phyloP scores from a whole-genome alignment of 2,888 invertebrate species.

The Phyllotreta cruciferae region DNA sequence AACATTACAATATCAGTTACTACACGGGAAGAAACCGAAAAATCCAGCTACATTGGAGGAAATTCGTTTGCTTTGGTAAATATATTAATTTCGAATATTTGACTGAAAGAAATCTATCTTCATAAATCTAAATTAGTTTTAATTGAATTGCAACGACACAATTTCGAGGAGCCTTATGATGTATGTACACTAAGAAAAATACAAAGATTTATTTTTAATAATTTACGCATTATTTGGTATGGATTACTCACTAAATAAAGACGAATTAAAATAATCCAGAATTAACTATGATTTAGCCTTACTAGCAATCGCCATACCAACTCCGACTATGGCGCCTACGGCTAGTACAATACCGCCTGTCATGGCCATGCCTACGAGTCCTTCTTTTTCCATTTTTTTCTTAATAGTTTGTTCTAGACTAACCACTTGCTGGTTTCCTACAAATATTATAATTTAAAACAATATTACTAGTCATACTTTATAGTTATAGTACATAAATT shows the following conservation, averaged over 20 bases:
- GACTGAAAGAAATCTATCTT: background rate
- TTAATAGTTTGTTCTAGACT: constrained; percentile 81
- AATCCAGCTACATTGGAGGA: background rate
- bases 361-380: constrained; percentile 86
- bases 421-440: constrained; percentile 78
- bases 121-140: background rate
- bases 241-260: constrained; percentile 23
- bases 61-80: background rate
- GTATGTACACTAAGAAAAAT: constrained; percentile 12
- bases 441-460: constrained; percentile 7
- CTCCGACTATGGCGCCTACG: constrained; percentile 80
- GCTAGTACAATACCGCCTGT: constrained; percentile 89
- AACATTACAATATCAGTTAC: background rate
- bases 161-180: constrained; percentile 4
- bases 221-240: constrained; percentile 16
- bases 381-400: constrained; percentile 91
- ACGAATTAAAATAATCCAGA: constrained; percentile 15
- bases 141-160: background rate
- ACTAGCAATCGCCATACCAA: constrained; percentile 78
- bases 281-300: constrained; percentile 47
- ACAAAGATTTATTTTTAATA: constrained; percentile 19
- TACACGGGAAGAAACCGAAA: constrained; percentile 9
- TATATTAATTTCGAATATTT: background rate
- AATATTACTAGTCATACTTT: background rate
- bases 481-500: background rate